These are phyloP conservation scores for Cydia fagiglandana DNA, from an alignment of 1,140 invertebrate genomes.

Conservation along the genomic window DNA sequence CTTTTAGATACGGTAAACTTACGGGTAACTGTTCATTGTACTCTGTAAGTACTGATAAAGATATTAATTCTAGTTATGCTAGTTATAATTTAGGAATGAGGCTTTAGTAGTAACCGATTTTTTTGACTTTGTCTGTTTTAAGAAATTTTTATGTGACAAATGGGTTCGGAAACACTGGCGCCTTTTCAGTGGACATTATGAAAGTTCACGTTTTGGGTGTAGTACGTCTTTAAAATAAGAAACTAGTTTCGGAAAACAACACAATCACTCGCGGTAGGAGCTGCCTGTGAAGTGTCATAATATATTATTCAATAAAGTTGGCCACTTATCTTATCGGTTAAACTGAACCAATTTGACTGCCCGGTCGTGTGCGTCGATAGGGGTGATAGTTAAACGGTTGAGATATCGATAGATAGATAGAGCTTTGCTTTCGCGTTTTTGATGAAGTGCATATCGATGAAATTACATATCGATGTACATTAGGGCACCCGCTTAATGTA, in stretches of 20 bases:
- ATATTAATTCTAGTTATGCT: background rate
- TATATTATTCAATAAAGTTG: background rate
- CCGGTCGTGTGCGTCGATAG: background rate
- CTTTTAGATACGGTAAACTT: background rate
- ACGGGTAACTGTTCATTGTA: background rate
- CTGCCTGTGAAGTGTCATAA: background rate
- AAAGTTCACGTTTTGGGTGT: too few relatives aligned
- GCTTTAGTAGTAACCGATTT: too few relatives aligned
- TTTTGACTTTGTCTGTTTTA: too few relatives aligned
- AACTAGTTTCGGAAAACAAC: background rate
- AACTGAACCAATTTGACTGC: slow-evolving; percentile 28
- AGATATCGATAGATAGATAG: background rate
- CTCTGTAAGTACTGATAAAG: background rate
- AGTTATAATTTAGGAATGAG: too few relatives aligned
- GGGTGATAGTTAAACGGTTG: background rate
- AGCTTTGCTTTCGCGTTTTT: background rate
- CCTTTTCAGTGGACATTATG: too few relatives aligned
- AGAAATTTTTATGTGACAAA: too few relatives aligned
- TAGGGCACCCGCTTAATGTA: too few relatives aligned
- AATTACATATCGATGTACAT: too few relatives aligned
- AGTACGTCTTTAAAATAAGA: background rate
- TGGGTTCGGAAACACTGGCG: too few relatives aligned
- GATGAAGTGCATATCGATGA: too few relatives aligned
- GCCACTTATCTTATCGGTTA: slow-evolving; percentile 25
- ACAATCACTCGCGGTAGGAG: background rate